Evolutionary conservation across 2,113 vertebrate species (phyloP).

Genomic region (Cyprinodon tularosa): DNA sequence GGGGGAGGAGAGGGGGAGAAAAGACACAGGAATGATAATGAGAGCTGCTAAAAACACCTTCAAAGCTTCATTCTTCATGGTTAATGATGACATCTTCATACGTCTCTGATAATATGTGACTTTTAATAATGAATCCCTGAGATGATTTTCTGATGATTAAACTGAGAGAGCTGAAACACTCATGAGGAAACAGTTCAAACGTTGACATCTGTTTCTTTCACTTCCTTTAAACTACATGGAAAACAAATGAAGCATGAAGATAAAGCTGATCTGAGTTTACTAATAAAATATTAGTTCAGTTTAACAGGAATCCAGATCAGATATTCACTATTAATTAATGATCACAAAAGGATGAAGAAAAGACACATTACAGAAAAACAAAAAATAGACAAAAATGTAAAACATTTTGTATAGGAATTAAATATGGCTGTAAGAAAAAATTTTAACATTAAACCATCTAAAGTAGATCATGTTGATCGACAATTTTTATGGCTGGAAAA

Average conservation of each 20-base stretch:
- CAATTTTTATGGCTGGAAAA: no score
- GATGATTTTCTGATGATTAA: constrained; percentile 12
- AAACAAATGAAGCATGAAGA: constrained; percentile 16
- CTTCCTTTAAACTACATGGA: constrained; percentile 39
- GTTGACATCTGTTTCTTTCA: constrained; percentile 42
- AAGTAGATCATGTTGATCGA: no score
- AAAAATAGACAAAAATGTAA: neutral
- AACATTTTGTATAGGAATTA: no score
- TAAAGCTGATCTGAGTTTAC: constrained; percentile 5
- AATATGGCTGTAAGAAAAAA: no score
- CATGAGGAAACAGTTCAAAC: constrained; percentile 5
- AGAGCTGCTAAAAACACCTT: no score
- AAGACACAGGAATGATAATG: no score
- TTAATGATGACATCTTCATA: no score
- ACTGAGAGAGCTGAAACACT: constrained; percentile 13
- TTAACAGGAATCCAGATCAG: neutral
- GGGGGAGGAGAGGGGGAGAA: neutral
- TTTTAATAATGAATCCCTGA: neutral
- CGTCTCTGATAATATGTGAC: neutral
- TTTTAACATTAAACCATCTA: no score
- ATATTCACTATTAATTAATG: neutral
- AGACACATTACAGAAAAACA: neutral
- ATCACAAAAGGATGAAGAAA: neutral
- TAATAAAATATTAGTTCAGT: neutral
- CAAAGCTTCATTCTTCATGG: no score